Base-by-base conservation (phyloP, 2,113 vertebrate species). In the Alethe castanea region DNA sequence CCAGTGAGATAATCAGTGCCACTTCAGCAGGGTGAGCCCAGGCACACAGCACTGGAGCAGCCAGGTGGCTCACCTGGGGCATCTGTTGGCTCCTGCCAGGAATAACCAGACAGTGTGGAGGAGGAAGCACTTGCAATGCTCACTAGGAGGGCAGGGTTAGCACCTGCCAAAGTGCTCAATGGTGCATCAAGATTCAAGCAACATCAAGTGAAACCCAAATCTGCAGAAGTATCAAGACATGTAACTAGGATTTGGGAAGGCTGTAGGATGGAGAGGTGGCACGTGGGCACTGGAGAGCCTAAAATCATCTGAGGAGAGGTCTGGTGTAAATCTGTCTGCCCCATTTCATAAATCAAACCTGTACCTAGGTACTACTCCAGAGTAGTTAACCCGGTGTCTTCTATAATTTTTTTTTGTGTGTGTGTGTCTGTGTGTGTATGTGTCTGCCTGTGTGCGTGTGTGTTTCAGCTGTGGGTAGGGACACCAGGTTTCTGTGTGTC, bases 1-100 rank as follows among this genome's bases (percentile, higher is more conserved):
- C 57, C 1, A 1, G 47, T 20, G n/a, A 62, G 44, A 33, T 92
- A 92, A 95, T 95, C 70, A 81, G 47, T 94, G 96, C 93, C 95
- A 86, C 83, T 95, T 94, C 84, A 90, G 76, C 92, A 64, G 62
- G 50, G 20, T 57, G 92, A 92, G 91, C 90, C 92, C 91, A 86
- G 95, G 73, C 72, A 80, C 20, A 70, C 53, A 69, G 28, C 19
- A 8, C 6, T 64, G 83, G 65, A 94, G 79, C 81, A 94, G 85
- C 64, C 77, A 33, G 53, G 91, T 96, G 88, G 89, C 94, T 84
- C 47, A 6, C 14, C 71, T 72, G 87, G 62, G 69, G 64, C 6
- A 18, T 81, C 72, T 40, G 15, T 12, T 78, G 64, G 69, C 35
- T 50, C 31, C 48, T 90, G 87, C 65, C 42, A 18, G 12, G 61